Evolutionary conservation across 2,888 invertebrate species (phyloP).

Genomic region (Ophioninae sp.): DNA sequence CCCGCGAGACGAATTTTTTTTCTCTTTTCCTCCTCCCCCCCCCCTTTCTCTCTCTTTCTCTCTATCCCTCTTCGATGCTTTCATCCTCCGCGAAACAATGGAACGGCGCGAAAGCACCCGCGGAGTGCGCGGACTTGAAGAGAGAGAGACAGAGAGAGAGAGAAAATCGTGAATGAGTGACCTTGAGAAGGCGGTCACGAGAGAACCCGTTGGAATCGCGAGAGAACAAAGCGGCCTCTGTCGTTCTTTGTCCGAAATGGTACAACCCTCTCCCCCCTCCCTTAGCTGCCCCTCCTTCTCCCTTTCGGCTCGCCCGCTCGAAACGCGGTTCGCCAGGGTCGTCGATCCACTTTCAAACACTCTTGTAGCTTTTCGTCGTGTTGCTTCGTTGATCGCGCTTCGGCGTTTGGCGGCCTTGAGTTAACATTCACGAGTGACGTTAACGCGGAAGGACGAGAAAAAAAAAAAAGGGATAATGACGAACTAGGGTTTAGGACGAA

Average conservation of each 20-base stretch:
- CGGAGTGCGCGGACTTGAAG: conserved; percentile 6
- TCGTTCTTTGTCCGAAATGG: conserved; percentile 78
- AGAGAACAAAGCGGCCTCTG: conserved; percentile 80
- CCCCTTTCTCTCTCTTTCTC: background rate
- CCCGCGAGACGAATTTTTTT: background rate
- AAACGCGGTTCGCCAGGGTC: conserved; percentile 51
- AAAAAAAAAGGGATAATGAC: no score
- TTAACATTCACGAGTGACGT: no score
- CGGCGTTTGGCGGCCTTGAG: background rate
- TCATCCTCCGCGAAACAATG: conserved; percentile 38
- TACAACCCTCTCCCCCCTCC: conserved; percentile 63
- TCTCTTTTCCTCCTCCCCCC: no score
- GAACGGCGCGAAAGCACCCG: conserved; percentile 30
- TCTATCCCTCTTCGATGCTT: background rate
- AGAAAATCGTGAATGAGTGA: conserved; percentile 78
- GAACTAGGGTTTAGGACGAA: no score
- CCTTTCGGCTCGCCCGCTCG: conserved; percentile 54
- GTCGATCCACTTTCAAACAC: conserved; percentile 56
- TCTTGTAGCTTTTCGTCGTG: conserved; percentile 16
- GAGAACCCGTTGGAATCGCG: conserved; percentile 78
- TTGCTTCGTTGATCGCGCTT: background rate
- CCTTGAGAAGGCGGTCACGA: conserved; percentile 80
- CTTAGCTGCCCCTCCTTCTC: conserved; percentile 43
- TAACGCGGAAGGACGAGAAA: no score
- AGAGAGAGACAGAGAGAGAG: conserved; percentile 65